These are phyloP conservation scores for Drosophila mayri DNA, from an alignment of 1,140 invertebrate species.

Conservation along the genomic window DNA sequence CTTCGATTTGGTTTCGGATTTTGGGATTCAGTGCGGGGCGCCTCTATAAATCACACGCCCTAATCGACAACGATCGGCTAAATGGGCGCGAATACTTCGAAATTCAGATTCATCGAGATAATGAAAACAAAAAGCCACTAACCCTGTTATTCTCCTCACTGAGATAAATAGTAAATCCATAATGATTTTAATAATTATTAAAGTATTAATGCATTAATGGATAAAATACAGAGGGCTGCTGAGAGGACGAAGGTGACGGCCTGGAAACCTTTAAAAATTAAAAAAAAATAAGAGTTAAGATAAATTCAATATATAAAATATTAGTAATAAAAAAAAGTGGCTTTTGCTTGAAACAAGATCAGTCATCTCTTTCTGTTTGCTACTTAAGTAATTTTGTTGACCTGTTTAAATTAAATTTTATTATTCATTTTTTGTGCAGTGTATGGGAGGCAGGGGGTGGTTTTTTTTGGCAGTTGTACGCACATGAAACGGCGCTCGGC, in stretches of 20 bases:
- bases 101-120: slow-evolving; percentile 31
- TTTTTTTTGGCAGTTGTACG: slow-evolving; percentile 23
- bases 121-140: slow-evolving; percentile 32
- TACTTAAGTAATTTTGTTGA: too few species aligned
- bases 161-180: background rate
- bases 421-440: background rate
- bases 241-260: too few species aligned
- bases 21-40: slow-evolving; percentile 43
- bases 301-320: too few species aligned
- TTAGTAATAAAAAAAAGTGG: too few species aligned
- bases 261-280: too few species aligned
- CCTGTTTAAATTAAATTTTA: background rate
- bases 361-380: too few species aligned
- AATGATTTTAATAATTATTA: background rate
- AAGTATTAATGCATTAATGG: too few species aligned
- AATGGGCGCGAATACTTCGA: slow-evolving; percentile 4
- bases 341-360: too few species aligned
- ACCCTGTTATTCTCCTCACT: slow-evolving; percentile 12
- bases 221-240: too few species aligned
- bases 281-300: too few species aligned
- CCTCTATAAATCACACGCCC: slow-evolving; percentile 65
- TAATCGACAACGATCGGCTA: slow-evolving; percentile 23
- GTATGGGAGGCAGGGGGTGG: slow-evolving; percentile 15
- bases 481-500: slow-evolving; percentile 75
- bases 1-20: slow-evolving; percentile 15